Conservation (phyloP, 2,888 invertebrate species). For the Acrocera orbiculus region DNA sequence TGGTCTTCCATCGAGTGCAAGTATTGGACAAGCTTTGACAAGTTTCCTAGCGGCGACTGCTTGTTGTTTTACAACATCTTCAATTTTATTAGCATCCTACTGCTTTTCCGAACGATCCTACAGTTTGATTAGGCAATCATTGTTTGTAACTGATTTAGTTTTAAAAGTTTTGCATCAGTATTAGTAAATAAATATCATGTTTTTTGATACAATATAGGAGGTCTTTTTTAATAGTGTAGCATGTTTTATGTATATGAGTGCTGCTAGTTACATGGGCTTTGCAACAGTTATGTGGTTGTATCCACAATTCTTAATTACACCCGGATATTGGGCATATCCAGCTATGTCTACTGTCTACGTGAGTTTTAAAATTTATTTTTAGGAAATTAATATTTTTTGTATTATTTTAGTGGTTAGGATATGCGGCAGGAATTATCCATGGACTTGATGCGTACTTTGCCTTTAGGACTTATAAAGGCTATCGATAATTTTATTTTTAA, state of each 20-base stretch:
- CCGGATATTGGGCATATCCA: slow-evolving; percentile 71
- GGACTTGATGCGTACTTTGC: slow-evolving; percentile 64
- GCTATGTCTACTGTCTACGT: slow-evolving; percentile 78
- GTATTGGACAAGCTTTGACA: slow-evolving; percentile 62
- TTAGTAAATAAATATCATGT: not conserved
- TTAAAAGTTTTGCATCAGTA: not conserved
- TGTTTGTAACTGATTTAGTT: slow-evolving; percentile 73
- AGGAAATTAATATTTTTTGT: slow-evolving; percentile 7
- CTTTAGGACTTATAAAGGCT: slow-evolving; percentile 46
- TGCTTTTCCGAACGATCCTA: slow-evolving; percentile 61
- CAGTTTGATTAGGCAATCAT: slow-evolving; percentile 55
- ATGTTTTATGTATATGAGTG: slow-evolving; percentile 58
- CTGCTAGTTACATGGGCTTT: slow-evolving; percentile 63
- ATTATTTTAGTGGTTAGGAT: slow-evolving; percentile 57
- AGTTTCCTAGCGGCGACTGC: slow-evolving; percentile 66
- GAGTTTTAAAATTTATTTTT: slow-evolving; percentile 28
- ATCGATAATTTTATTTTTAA: too few relatives aligned
- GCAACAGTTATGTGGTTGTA: slow-evolving; percentile 60
- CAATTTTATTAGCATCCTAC: slow-evolving; percentile 57
- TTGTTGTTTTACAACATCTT: slow-evolving; percentile 60
- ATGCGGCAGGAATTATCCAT: slow-evolving; percentile 54
- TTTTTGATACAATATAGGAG: slow-evolving; percentile 39
- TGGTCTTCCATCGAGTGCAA: slow-evolving; percentile 52
- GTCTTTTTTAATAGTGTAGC: slow-evolving; percentile 60
- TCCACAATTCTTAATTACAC: slow-evolving; percentile 50